phyloP scores from a whole-genome alignment of 2,888 invertebrate genomes.

The Xylota sylvarum region DNA sequence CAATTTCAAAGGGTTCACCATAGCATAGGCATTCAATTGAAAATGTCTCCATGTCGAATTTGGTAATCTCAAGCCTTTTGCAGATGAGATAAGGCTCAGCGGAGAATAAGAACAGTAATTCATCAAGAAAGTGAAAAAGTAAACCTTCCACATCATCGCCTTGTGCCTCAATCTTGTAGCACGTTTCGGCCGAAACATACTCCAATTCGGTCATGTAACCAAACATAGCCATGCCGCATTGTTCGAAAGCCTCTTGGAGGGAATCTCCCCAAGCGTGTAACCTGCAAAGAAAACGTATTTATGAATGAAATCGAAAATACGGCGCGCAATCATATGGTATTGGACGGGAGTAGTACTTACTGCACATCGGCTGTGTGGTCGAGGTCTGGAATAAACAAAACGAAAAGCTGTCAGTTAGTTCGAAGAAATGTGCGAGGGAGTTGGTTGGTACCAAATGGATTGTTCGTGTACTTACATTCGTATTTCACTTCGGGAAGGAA shows the following conservation, averaged over 20 bases:
- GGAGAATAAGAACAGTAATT: conserved; percentile 95
- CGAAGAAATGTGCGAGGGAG: conserved; percentile 17
- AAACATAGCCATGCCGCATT: conserved; percentile 98
- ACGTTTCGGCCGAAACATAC: conserved; percentile 92
- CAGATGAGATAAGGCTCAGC: conserved; percentile 96
- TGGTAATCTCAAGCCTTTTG: conserved; percentile 93
- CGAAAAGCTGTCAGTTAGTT: conserved; percentile 39
- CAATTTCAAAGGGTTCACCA: conserved; percentile 97
- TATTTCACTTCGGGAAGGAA: conserved; percentile 89
- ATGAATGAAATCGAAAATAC: conserved; percentile 45
- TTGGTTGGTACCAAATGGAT: neutral
- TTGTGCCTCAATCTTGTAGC: conserved; percentile 93
- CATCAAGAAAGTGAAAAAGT: conserved; percentile 97
- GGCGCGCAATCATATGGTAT: conserved; percentile 4
- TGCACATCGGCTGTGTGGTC: conserved; percentile 99
- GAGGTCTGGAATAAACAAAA: conserved; percentile 88
- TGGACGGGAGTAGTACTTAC: conserved; percentile 88
- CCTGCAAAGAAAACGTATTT: conserved; percentile 84
- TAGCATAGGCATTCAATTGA: conserved; percentile 92
- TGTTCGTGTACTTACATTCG: conserved; percentile 89
- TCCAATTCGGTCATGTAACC: conserved; percentile 98
- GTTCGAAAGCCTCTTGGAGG: conserved; percentile 96
- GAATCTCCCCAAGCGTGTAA: conserved; percentile 96
- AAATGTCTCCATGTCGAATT: conserved; percentile 93
- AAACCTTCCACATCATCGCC: conserved; percentile 95